Evolutionary conservation across 2,797 vertebrate species (phyloP).

Genomic region (Alcedo quadribrachys): DNA sequence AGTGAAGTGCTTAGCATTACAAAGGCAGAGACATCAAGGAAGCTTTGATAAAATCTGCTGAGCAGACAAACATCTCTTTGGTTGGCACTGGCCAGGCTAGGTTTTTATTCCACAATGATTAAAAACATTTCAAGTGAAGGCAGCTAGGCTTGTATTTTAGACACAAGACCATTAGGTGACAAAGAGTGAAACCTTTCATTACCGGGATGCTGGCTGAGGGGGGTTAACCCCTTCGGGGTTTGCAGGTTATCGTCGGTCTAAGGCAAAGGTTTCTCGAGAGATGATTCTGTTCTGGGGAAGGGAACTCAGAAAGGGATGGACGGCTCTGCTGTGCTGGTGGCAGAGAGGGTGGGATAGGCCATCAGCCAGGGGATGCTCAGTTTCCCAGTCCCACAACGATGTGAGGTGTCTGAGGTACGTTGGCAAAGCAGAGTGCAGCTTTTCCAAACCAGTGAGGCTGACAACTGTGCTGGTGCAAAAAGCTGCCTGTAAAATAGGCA

Average conservation of each 20-base stretch:
- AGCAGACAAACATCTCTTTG: slow-evolving; percentile 69
- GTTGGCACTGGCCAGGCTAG: slow-evolving; percentile 68
- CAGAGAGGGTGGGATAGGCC: neutral
- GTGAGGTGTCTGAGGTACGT: neutral
- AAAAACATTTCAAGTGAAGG: slow-evolving; percentile 60
- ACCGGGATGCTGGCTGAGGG: neutral
- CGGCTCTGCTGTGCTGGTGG: neutral
- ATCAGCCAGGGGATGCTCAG: neutral
- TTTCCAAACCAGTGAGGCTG: neutral
- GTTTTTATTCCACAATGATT: slow-evolving; percentile 68
- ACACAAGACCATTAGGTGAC: slow-evolving; percentile 63
- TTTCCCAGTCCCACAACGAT: neutral
- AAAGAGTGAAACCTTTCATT: slow-evolving; percentile 64
- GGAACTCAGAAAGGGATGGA: neutral
- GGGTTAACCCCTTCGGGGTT: slow-evolving; percentile 46
- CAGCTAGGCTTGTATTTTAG: slow-evolving; percentile 52
- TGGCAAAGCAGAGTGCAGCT: neutral
- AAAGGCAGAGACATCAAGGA: slow-evolving; percentile 72
- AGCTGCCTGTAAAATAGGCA: slow-evolving; percentile 35
- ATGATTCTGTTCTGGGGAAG: neutral
- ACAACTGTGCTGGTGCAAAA: slow-evolving; percentile 38
- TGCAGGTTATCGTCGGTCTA: neutral
- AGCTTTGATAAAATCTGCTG: slow-evolving; percentile 77
- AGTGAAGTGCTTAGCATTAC: slow-evolving; percentile 72
- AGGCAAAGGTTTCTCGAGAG: neutral